Base-by-base conservation (phyloP, 2,797 vertebrate species). In the Rachycentron canadum region DNA sequence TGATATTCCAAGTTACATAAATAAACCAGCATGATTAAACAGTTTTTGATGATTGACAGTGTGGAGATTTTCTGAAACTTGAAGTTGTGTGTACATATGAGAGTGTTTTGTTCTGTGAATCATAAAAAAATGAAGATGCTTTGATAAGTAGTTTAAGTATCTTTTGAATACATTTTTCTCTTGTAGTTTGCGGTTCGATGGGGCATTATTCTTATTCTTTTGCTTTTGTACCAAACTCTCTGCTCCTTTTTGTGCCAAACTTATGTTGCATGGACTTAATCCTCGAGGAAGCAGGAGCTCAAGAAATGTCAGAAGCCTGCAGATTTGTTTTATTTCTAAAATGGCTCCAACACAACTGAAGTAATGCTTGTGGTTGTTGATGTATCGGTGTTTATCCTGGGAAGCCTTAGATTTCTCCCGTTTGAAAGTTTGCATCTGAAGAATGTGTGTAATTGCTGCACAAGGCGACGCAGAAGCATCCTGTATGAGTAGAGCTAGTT, bases 161-260 rank as follows among this genome's bases (percentile, higher is more conserved):
- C 56, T 59, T 41, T n/a, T 23, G 25, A 19, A 57, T 16, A 34
- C 4, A 3, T 76, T 34, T 68, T 50, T 63, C 23, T 23, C 41
- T 73, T 61, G 40, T 84, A 49, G 60, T 73, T 77, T 63, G 49
- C 65, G 25, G 78, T 72, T 76, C 26, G 45, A 73, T 47, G 61
- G 78, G 78, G 82, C 83, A 76, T 88, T 88, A 76, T 85, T 83
- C 16, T 62, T 45, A 45, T 45, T n/a, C 40, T 53, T 55, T 63
- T 66, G 58, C 58, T 83, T 87, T 85, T 73, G 47, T 79, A 81
- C 82, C 59, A 85, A 79, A 66, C 34, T 7, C 55, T 73, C 72
- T 69, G 76, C 68, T 69, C 72, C 52, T 13, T 32, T 81, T 56
- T 74, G 88, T 86, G 91, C 88, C 91, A 92, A 90, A 87, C 60